A percentile compares a stretch with the other conserved stretches of the same genome.
Evolutionary conservation across 1,140 invertebrate genomes (phyloP).

Genomic region (Metaphire vulgaris): DNA sequence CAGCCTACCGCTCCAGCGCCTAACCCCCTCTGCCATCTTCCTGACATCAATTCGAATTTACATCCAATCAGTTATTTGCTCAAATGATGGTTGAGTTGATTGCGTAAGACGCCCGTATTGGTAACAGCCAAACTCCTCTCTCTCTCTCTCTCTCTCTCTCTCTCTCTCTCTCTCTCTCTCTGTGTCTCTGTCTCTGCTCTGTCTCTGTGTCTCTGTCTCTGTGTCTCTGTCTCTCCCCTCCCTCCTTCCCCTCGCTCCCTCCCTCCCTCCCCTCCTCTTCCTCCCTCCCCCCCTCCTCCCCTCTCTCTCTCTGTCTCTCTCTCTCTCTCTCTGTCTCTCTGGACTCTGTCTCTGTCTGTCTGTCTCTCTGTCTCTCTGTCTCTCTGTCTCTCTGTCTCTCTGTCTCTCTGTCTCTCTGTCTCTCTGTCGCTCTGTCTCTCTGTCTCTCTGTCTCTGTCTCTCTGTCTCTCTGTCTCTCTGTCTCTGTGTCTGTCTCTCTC

Average conservation of each 20-base stretch:
- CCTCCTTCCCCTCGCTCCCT: constrained; percentile 13
- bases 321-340: constrained; percentile 23
- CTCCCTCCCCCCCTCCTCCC: neutral
- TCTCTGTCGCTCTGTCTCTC: constrained; percentile 40
- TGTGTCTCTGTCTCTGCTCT: no score
- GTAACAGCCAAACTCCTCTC: no score
- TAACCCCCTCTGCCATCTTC: no score
- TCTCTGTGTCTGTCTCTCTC: constrained; percentile 22
- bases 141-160: no score
- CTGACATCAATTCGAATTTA: no score
- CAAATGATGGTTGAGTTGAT: no score
- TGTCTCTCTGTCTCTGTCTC: constrained; percentile 19
- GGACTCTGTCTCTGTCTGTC: constrained; percentile 6
- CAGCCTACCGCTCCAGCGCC: no score
- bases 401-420: constrained; percentile 52
- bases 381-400: constrained; percentile 32
- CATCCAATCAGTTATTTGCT: no score
- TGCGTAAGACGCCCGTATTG: no score
- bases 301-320: constrained; percentile 9
- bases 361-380: constrained; percentile 7
- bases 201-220: no score
- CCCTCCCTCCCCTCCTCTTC: neutral
- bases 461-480: constrained; percentile 23
- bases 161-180: no score
- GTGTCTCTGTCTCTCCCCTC: constrained; percentile 17